A percentile compares a stretch with the other conserved stretches of the same genome.
These are phyloP conservation scores for Dolichallabes microphthalmus DNA, from an alignment of 2,113 vertebrate species.

Conservation along the genomic window DNA sequence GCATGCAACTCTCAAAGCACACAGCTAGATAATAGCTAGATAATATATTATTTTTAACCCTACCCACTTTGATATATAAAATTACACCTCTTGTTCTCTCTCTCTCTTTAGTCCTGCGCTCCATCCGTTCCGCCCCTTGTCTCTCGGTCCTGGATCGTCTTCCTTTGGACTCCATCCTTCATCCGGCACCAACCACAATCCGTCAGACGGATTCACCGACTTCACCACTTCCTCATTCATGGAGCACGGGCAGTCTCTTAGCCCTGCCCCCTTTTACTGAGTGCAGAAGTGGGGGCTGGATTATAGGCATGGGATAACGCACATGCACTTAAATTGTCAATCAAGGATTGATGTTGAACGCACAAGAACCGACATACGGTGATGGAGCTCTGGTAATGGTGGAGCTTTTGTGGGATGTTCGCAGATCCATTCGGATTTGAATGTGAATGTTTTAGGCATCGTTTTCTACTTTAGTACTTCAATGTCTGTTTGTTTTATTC, in stretches of 20 bases:
- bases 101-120: constrained; percentile 57
- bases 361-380: background rate
- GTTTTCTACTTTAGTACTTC: no score
- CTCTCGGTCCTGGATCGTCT: constrained; percentile 54
- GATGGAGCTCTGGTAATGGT: background rate
- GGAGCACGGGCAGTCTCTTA: constrained; percentile 68
- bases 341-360: background rate
- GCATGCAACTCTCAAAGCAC: no score
- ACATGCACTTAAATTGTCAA: background rate
- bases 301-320: constrained; percentile 62
- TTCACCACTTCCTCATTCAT: constrained; percentile 64
- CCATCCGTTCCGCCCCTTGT: constrained; percentile 70
- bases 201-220: background rate
- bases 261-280: constrained; percentile 38
- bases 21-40: no score
- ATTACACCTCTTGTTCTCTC: background rate
- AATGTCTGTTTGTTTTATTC: no score
- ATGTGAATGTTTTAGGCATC: no score
- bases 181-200: background rate
- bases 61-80: background rate
- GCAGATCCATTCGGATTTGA: background rate
- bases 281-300: constrained; percentile 62
- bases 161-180: constrained; percentile 7
- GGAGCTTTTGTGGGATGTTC: constrained; percentile 1
- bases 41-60: background rate